A percentile compares a stretch with the other conserved stretches of the same genome.
Conservation (phyloP, 2,113 vertebrate genomes). For the Mormyrus lacerda region DNA sequence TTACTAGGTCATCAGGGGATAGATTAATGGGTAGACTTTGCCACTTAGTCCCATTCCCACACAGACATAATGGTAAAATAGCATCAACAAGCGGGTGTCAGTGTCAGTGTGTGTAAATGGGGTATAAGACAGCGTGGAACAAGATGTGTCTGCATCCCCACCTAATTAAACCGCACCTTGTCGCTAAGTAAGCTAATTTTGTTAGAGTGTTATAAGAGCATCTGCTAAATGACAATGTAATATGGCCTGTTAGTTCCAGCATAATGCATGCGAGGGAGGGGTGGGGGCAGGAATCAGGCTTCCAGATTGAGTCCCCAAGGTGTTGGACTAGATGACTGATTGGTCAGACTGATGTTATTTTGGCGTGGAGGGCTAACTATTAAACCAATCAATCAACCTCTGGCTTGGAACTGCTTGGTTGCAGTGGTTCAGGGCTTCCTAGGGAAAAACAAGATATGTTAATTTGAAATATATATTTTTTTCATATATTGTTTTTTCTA, state of each 20-base stretch:
- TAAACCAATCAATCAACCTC: not conserved
- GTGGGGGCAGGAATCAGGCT: not conserved
- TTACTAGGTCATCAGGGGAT: too few species aligned
- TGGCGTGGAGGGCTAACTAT: not conserved
- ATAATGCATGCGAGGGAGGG: not conserved
- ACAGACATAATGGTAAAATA: not conserved
- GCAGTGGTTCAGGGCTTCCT: not conserved
- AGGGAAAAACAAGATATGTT: not conserved
- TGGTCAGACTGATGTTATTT: not conserved
- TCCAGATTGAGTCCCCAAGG: not conserved
- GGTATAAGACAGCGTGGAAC: not conserved
- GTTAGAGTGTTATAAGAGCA: not conserved
- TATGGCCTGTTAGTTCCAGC: not conserved
- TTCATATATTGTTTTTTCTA: not conserved
- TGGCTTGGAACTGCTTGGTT: not conserved
- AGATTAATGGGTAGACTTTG: too few species aligned
- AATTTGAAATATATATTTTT: not conserved
- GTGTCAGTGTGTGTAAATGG: not conserved
- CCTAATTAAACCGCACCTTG: not conserved
- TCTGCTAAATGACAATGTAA: not conserved
- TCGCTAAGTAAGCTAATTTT: not conserved
- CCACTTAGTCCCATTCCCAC: too few species aligned
- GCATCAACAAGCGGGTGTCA: not conserved
- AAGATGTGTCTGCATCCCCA: rapidly evolving
- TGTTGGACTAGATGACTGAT: not conserved